Conservation (phyloP, 2,113 vertebrate species). For the Onychostoma macrolepis region DNA sequence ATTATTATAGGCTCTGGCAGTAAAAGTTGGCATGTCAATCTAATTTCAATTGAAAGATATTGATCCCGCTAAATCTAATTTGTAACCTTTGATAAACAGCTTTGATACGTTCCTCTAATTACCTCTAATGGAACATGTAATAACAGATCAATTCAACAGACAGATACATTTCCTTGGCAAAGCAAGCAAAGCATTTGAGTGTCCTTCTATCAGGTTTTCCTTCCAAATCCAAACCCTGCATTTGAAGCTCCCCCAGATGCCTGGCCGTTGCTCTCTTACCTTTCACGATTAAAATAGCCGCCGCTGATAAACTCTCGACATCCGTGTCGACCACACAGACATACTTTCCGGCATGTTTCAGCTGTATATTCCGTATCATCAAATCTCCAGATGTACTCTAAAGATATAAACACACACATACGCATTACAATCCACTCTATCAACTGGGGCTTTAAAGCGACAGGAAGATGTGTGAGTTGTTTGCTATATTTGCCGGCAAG, state of each 20-base stretch:
- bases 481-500: not conserved
- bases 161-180: constrained; percentile 72
- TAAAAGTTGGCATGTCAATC: constrained; percentile 42
- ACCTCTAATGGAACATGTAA: constrained; percentile 69
- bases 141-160: constrained; percentile 74
- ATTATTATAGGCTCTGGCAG: not conserved
- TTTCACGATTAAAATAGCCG: constrained; percentile 87
- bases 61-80: constrained; percentile 74
- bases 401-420: constrained; percentile 36
- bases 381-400: constrained; percentile 89
- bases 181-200: constrained; percentile 27
- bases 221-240: constrained; percentile 4
- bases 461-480: constrained; percentile 1
- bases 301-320: constrained; percentile 90
- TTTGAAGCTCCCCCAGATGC: not conserved
- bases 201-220: not conserved
- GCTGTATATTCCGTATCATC: constrained; percentile 93
- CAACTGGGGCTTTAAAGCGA: not conserved
- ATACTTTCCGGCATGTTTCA: constrained; percentile 89
- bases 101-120: constrained; percentile 71
- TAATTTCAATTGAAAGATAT: constrained; percentile 65
- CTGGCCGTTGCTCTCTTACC: constrained; percentile 73
- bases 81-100: constrained; percentile 66
- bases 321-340: constrained; percentile 89
- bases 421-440: constrained; percentile 9